Conservation (phyloP, 2,797 vertebrate species). For the Acropternis orthonyx region DNA sequence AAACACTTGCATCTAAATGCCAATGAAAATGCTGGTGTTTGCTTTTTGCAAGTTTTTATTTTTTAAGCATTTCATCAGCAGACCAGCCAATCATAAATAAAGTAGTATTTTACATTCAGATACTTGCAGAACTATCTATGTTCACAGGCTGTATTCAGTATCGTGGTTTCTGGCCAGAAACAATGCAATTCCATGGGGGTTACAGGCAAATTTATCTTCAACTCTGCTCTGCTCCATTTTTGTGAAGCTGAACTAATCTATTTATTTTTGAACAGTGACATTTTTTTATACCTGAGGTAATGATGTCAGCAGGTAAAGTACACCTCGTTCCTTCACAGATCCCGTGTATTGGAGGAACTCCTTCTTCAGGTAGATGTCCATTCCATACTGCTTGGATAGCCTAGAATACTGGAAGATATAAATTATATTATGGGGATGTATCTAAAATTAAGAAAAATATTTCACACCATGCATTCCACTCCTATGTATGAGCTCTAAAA, state of each 20-base stretch:
- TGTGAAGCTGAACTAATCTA: neutral
- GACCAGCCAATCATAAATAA: neutral
- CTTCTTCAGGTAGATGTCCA: conserved; percentile 92
- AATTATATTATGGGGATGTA: neutral
- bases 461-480: neutral
- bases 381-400: conserved; percentile 88
- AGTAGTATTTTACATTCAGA: neutral
- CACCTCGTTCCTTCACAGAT: conserved; percentile 90
- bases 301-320: conserved; percentile 83
- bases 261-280: accelerated
- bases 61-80: neutral
- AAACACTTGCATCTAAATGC: neutral
- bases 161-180: neutral
- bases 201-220: neutral
- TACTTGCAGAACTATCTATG: neutral
- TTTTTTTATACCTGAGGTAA: conserved; percentile 80
- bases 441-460: neutral
- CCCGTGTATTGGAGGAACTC: conserved; percentile 91
- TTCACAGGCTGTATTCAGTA: neutral
- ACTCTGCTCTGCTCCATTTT: neutral
- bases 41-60: neutral
- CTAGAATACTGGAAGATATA: conserved; percentile 84
- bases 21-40: neutral
- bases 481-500: neutral
- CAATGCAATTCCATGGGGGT: neutral